These are phyloP conservation scores for Adrianichthys oophorus DNA, from an alignment of 2,797 vertebrate species.

Conservation along the genomic window DNA sequence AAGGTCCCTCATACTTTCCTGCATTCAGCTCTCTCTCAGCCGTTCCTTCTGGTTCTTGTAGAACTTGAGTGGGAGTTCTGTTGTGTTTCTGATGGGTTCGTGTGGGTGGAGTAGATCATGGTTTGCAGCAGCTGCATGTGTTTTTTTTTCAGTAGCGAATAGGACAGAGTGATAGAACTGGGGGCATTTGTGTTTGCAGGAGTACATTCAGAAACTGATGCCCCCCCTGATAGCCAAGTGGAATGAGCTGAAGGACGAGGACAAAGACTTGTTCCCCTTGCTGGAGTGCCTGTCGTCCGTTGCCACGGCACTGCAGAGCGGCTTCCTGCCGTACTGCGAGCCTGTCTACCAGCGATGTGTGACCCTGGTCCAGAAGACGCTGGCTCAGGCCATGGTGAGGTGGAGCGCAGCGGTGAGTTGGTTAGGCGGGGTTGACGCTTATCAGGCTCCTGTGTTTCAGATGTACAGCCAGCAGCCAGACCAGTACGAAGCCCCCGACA, in stretches of 20 bases:
- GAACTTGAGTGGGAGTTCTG: too few relatives aligned
- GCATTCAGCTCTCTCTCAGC: too few relatives aligned
- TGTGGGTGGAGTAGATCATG: too few relatives aligned
- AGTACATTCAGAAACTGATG: slow-evolving; percentile 95
- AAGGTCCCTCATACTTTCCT: too few relatives aligned
- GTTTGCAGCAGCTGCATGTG: too few relatives aligned
- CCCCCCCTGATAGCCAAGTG: slow-evolving; percentile 94
- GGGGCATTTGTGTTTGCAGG: slow-evolving; percentile 67
- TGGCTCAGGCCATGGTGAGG: slow-evolving; percentile 93
- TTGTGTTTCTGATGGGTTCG: too few relatives aligned
- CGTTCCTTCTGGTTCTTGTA: too few relatives aligned
- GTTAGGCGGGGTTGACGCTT: too few relatives aligned
- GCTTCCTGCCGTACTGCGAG: slow-evolving; percentile 93
- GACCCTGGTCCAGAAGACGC: slow-evolving; percentile 91
- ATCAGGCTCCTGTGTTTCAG: slow-evolving; percentile 55
- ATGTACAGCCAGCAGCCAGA: slow-evolving; percentile 94
- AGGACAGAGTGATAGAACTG: too few relatives aligned
- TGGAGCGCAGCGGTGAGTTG: too few relatives aligned
- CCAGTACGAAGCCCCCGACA: slow-evolving; percentile 93
- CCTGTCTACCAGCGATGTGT: slow-evolving; percentile 95
- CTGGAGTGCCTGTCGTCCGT: slow-evolving; percentile 95
- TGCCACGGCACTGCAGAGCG: slow-evolving; percentile 91
- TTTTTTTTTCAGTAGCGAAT: too few relatives aligned
- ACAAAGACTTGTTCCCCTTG: slow-evolving; percentile 93
- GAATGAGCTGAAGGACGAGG: slow-evolving; percentile 95